Evolutionary conservation across 2,888 invertebrate genomes (phyloP).

Genomic region (Cacoxenus indagator): DNA sequence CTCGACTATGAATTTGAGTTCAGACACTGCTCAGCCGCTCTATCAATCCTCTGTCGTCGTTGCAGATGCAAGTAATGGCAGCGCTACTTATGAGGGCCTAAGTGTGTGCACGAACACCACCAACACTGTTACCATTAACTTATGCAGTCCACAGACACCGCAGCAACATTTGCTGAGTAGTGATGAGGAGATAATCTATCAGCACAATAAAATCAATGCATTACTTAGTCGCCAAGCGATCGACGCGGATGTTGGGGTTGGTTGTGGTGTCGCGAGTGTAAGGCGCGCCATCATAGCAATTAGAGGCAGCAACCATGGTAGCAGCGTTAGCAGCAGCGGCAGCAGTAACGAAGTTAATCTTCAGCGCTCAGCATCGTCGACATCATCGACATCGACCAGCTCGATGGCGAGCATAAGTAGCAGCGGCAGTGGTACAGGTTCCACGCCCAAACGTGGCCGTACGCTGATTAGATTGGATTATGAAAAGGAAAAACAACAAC

Average conservation of each 20-base stretch:
- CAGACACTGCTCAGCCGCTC: conserved; percentile 75
- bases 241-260: conserved; percentile 23
- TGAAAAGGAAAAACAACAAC: conserved; percentile 53
- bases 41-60: conserved; percentile 83
- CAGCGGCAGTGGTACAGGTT: conserved; percentile 41
- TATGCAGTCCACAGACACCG: conserved; percentile 49
- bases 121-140: conserved; percentile 76
- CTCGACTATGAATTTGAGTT: conserved; percentile 81
- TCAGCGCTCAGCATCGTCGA: conserved; percentile 66
- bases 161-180: conserved; percentile 31
- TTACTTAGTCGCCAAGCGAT: conserved; percentile 58
- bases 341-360: conserved; percentile 51
- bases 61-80: conserved; percentile 71
- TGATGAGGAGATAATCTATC: conserved; percentile 64
- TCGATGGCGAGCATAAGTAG: conserved; percentile 56
- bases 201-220: conserved; percentile 68
- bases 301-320: conserved; percentile 41
- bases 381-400: conserved; percentile 61
- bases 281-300: conserved; percentile 71
- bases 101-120: conserved; percentile 72
- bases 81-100: conserved; percentile 44
- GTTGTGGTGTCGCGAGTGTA: conserved; percentile 34
- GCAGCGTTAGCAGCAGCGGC: no score
- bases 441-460: conserved; percentile 57
- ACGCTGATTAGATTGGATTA: conserved; percentile 68